A percentile compares a stretch with the other conserved stretches of the same genome.
Evolutionary conservation across 2,797 vertebrate species (phyloP).

Genomic region (Hafferia zeledoni): DNA sequence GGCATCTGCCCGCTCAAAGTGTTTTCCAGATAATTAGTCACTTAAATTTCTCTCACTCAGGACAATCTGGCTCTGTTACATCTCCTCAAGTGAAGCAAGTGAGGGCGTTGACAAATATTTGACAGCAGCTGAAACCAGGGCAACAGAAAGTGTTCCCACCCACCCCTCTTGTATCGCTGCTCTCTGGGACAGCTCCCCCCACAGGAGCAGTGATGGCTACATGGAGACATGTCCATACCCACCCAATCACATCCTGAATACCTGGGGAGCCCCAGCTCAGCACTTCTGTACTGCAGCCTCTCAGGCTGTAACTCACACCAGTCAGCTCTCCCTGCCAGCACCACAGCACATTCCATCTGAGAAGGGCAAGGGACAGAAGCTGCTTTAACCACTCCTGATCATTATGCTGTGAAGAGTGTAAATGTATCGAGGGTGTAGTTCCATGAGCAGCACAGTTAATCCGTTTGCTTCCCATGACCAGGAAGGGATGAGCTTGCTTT

Average conservation of each 20-base stretch:
- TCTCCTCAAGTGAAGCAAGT: background rate
- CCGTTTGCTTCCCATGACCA: background rate
- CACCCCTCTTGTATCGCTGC: background rate
- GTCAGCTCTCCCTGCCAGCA: background rate
- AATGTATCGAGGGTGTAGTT: background rate
- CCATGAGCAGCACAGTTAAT: background rate
- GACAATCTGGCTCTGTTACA: background rate
- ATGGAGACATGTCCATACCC: fast-evolving
- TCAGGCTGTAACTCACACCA: background rate
- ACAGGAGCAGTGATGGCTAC: background rate
- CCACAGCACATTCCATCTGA: background rate
- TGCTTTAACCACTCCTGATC: background rate
- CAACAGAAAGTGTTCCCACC: background rate
- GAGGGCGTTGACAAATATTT: background rate
- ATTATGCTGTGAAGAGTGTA: background rate
- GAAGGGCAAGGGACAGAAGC: background rate
- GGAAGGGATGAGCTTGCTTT: background rate
- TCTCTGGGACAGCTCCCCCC: background rate
- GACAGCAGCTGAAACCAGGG: background rate
- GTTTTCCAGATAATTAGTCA: constrained; percentile 14
- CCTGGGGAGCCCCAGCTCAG: background rate
- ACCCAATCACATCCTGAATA: background rate
- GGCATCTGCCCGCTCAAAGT: background rate
- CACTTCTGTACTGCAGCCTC: background rate
- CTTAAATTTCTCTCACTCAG: background rate